Conservation (phyloP, 2,888 invertebrate species). For the Chymomyza fuscimana region DNA sequence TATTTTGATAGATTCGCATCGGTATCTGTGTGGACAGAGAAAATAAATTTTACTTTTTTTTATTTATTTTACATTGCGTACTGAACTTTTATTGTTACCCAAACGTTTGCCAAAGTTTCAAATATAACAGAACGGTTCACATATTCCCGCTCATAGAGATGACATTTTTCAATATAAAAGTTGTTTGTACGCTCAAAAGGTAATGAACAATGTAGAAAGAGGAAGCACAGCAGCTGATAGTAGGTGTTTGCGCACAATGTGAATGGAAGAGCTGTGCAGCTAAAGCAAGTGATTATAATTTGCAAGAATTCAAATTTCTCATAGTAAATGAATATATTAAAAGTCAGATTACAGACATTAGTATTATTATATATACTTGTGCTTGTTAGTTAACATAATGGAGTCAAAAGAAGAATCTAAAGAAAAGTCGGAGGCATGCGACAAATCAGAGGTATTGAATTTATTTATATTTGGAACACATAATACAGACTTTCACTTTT, state of each 20-base stretch:
- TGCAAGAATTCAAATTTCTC: slow-evolving; percentile 24
- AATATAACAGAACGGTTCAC: not conserved
- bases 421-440: not conserved
- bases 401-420: not conserved
- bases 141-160: not conserved
- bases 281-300: slow-evolving; percentile 29
- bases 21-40: not conserved
- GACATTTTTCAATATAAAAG: slow-evolving; percentile 10
- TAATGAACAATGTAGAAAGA: slow-evolving; percentile 8
- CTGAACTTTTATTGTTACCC: too few relatives aligned
- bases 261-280: slow-evolving; percentile 27
- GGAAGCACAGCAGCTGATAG: slow-evolving; percentile 35
- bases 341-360: not conserved
- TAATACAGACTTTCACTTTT: slow-evolving; percentile 53
- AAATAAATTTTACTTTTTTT: too few relatives aligned
- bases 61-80: too few relatives aligned
- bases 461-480: not conserved
- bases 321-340: slow-evolving; percentile 21
- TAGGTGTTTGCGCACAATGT: slow-evolving; percentile 13
- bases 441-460: not conserved
- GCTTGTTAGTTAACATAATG: not conserved
- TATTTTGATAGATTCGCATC: not conserved
- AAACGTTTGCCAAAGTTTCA: not conserved
- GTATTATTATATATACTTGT: too few relatives aligned
- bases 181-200: not conserved